Percentiles rank a stretch among this genome's conserved stretches.
Evolutionary conservation across 1,140 invertebrate species (phyloP).

Genomic region (Caerostris extrusa): DNA sequence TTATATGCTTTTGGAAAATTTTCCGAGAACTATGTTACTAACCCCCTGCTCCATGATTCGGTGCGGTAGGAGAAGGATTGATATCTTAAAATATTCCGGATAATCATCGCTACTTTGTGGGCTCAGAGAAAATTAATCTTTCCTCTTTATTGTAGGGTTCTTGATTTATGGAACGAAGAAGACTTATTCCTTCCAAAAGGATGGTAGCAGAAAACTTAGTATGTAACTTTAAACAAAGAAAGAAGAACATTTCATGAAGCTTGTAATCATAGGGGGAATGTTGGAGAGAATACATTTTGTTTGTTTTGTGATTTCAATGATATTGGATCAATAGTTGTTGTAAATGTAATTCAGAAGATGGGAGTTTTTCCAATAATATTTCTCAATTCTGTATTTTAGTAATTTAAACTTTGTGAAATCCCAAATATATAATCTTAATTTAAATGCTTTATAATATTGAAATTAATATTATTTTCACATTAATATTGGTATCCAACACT

Average conservation of each 20-base stretch:
- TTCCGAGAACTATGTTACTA: neutral
- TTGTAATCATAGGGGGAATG: neutral
- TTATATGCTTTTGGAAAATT: conserved; percentile 16
- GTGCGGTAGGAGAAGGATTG: neutral
- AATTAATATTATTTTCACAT: too few relatives aligned
- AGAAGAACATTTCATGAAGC: neutral
- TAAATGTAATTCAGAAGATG: too few relatives aligned
- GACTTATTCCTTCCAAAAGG: neutral
- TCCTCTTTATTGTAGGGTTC: conserved; percentile 17
- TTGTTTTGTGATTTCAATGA: neutral
- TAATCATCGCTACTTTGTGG: conserved; percentile 26
- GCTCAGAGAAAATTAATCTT: conserved; percentile 34
- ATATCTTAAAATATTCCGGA: conserved; percentile 41
- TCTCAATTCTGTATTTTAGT: too few relatives aligned
- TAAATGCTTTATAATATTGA: too few relatives aligned
- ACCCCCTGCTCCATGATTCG: neutral
- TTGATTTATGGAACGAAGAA: conserved; percentile 21
- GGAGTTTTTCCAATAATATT: too few relatives aligned
- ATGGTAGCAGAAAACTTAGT: neutral
- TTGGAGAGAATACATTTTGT: neutral
- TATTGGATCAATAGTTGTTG: too few relatives aligned
- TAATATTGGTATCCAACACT: too few relatives aligned
- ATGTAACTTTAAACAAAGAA: neutral
- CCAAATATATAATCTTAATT: too few relatives aligned
- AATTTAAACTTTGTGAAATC: too few relatives aligned